Evolutionary conservation across 2,888 invertebrate genomes (phyloP).

Genomic region (Girardia tigrina): DNA sequence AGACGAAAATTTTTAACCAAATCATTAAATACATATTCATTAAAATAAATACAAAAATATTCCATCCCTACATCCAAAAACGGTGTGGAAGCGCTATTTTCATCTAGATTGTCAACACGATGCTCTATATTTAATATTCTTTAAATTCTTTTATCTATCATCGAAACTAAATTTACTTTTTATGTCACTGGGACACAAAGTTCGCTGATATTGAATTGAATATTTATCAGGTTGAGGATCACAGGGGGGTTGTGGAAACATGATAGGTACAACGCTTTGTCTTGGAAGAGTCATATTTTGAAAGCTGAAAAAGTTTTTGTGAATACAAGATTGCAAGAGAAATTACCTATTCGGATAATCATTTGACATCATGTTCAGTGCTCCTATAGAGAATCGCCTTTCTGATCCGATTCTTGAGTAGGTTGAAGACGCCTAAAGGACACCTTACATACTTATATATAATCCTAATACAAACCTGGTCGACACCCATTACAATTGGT

Average conservation of each 20-base stretch:
- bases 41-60: no score
- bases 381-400: background rate
- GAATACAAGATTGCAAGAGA: background rate
- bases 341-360: background rate
- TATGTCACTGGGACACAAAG: background rate
- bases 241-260: background rate
- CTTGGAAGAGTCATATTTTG: background rate
- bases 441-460: no score
- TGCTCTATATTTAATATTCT: background rate
- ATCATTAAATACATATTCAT: background rate
- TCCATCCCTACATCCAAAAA: background rate
- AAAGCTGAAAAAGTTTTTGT: no score
- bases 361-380: background rate
- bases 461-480: background rate
- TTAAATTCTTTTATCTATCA: no score
- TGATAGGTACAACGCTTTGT: background rate
- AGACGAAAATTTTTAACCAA: background rate
- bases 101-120: background rate
- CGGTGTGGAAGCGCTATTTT: background rate
- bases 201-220: background rate
- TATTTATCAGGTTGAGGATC: background rate
- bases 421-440: slow-evolving; percentile 11
- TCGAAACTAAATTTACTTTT: no score
- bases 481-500: background rate
- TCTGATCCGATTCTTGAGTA: slow-evolving; percentile 28